phyloP scores from a whole-genome alignment of 30 jellyfish, hydroid and myxozoan genomes.

The Aurelia sp. region DNA sequence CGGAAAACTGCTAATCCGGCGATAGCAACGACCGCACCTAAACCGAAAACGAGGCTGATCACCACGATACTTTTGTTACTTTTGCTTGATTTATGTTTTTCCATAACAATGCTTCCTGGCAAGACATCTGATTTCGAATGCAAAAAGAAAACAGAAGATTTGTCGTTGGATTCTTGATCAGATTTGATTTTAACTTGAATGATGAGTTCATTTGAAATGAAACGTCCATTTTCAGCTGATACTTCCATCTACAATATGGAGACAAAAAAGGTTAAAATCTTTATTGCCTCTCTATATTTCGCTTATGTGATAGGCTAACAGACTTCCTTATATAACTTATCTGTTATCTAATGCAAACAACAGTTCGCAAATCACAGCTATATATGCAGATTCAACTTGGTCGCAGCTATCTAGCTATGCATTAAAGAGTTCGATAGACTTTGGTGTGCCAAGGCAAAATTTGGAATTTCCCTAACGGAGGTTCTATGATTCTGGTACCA shows the following conservation, averaged over 20 bases:
- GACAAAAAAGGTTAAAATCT: too few species aligned
- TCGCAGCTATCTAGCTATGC: too few species aligned
- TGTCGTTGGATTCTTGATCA: not conserved
- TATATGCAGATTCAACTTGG: too few species aligned
- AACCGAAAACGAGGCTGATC: slow-evolving; percentile 23
- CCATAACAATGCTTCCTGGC: slow-evolving; percentile 1
- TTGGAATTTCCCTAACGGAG: too few species aligned
- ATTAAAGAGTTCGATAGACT: too few species aligned
- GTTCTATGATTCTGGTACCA: too few species aligned
- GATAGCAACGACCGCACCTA: slow-evolving; percentile 31
- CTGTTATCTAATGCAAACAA: too few species aligned
- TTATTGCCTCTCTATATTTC: too few species aligned
- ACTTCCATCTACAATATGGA: slow-evolving; percentile 41
- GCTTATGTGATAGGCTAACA: too few species aligned
- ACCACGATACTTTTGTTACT: slow-evolving; percentile 30
- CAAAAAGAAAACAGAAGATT: slow-evolving; percentile 10
- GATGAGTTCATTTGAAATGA: slow-evolving; percentile 55
- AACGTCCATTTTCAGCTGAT: slow-evolving; percentile 69
- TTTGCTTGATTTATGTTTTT: not conserved
- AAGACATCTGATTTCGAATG: slow-evolving; percentile 20
- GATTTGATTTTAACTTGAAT: slow-evolving; percentile 12
- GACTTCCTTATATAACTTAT: too few species aligned
- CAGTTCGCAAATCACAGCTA: too few species aligned
- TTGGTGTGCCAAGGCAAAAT: too few species aligned
- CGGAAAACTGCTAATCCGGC: slow-evolving; percentile 57